Conservation (phyloP, 1,140 invertebrate genomes). For the Cydia pomonella region DNA sequence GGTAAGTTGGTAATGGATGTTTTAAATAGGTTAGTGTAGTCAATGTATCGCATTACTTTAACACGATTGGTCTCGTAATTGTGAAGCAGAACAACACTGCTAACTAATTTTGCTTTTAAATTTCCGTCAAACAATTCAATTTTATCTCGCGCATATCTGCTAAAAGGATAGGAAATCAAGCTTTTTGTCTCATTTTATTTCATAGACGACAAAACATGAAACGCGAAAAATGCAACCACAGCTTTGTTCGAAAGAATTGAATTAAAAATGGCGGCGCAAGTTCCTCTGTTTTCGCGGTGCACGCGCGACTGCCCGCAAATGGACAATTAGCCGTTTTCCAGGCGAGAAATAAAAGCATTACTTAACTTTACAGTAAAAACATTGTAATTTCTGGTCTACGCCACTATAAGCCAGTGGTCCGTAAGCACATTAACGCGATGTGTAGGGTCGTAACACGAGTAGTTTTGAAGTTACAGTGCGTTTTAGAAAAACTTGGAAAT, state of each 20-base stretch:
- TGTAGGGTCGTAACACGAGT: neutral
- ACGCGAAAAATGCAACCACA: slow-evolving; percentile 68
- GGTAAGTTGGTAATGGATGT: too few relatives aligned
- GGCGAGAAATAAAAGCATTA: slow-evolving; percentile 53
- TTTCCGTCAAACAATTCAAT: neutral
- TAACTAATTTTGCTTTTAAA: too few relatives aligned
- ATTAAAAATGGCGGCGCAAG: slow-evolving; percentile 68
- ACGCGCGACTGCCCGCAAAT: slow-evolving; percentile 69
- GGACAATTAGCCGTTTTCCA: slow-evolving; percentile 66
- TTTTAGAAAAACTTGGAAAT: neutral
- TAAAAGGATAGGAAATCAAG: slow-evolving; percentile 63
- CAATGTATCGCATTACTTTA: too few relatives aligned
- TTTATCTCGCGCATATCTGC: slow-evolving; percentile 22
- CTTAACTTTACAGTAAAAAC: slow-evolving; percentile 53
- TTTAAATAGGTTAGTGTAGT: too few relatives aligned
- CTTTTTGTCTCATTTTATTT: slow-evolving; percentile 58
- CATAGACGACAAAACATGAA: slow-evolving; percentile 62
- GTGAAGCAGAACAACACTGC: too few relatives aligned
- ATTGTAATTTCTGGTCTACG: slow-evolving; percentile 51
- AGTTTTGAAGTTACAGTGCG: neutral
- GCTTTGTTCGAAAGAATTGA: slow-evolving; percentile 73
- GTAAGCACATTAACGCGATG: neutral
- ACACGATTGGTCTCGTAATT: too few relatives aligned
- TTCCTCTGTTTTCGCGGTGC: slow-evolving; percentile 64
- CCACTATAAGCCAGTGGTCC: slow-evolving; percentile 9